Conservation (phyloP, 2,888 invertebrate genomes). For the Strigamia transsilvanica region DNA sequence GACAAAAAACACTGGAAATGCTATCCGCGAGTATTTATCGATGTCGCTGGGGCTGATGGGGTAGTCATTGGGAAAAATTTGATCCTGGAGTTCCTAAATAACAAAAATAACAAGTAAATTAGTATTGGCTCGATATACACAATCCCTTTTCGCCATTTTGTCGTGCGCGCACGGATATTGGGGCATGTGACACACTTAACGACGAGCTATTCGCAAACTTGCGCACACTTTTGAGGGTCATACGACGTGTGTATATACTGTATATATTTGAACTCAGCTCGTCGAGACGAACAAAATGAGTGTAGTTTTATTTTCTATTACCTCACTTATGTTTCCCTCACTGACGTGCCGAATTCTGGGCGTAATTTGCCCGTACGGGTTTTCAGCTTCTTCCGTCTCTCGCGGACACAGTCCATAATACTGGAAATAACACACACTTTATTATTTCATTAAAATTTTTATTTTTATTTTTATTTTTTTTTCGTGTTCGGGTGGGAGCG, state of each 20-base stretch:
- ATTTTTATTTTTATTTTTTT: background rate
- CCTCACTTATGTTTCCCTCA: background rate
- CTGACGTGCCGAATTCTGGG: background rate
- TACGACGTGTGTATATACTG: no score
- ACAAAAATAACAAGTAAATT: background rate
- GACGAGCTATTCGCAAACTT: no score
- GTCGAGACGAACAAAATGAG: no score
- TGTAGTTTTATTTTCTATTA: background rate
- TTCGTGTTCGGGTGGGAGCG: background rate
- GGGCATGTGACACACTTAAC: no score
- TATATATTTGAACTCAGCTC: no score
- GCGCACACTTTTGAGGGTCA: no score
- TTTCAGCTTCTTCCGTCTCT: background rate
- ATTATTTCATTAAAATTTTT: background rate
- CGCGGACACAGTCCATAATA: slow-evolving; percentile 5
- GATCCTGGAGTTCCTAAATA: slow-evolving; percentile 16
- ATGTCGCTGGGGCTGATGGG: slow-evolving; percentile 95
- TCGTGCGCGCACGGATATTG: background rate
- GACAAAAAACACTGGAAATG: slow-evolving; percentile 97
- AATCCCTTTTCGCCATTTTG: no score
- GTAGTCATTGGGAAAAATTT: slow-evolving; percentile 63
- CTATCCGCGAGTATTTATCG: slow-evolving; percentile 97
- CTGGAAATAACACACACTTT: background rate
- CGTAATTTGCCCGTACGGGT: background rate
- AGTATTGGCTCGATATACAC: background rate